Evolutionary conservation across 2,888 invertebrate species (phyloP).

Genomic region (Hydriomena furcata): DNA sequence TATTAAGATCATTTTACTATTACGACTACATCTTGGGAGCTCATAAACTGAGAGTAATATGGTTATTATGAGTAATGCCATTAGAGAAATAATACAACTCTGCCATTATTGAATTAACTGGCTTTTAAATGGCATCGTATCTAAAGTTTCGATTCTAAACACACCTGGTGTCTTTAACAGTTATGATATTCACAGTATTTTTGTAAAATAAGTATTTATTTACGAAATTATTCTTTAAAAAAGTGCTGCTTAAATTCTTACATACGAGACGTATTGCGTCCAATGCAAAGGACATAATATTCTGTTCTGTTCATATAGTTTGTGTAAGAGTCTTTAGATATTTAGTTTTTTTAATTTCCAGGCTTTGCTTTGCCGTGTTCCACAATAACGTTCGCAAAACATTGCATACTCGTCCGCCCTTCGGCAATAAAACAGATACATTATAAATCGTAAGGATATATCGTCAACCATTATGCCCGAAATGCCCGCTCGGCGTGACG

Average conservation of each 20-base stretch:
- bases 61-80: constrained; percentile 38
- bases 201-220: too few relatives aligned
- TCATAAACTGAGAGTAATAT: constrained; percentile 63
- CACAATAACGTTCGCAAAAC: constrained; percentile 16
- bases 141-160: too few relatives aligned
- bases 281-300: too few relatives aligned
- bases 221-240: too few relatives aligned
- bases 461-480: constrained; percentile 64
- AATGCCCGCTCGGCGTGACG: constrained; percentile 66
- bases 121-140: neutral
- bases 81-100: constrained; percentile 2
- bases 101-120: constrained; percentile 6
- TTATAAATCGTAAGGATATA: constrained; percentile 75
- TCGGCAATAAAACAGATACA: constrained; percentile 73
- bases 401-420: constrained; percentile 47
- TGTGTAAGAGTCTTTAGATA: too few relatives aligned
- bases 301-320: too few relatives aligned
- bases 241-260: too few relatives aligned
- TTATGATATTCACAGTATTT: too few relatives aligned
- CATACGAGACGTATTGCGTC: too few relatives aligned
- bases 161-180: too few relatives aligned
- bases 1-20: constrained; percentile 76
- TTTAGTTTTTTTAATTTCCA: too few relatives aligned
- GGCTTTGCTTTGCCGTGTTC: too few relatives aligned
- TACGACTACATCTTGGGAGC: constrained; percentile 68